Evolutionary conservation across 2,113 vertebrate species (phyloP).

Genomic region (Zosterops pallidus): DNA sequence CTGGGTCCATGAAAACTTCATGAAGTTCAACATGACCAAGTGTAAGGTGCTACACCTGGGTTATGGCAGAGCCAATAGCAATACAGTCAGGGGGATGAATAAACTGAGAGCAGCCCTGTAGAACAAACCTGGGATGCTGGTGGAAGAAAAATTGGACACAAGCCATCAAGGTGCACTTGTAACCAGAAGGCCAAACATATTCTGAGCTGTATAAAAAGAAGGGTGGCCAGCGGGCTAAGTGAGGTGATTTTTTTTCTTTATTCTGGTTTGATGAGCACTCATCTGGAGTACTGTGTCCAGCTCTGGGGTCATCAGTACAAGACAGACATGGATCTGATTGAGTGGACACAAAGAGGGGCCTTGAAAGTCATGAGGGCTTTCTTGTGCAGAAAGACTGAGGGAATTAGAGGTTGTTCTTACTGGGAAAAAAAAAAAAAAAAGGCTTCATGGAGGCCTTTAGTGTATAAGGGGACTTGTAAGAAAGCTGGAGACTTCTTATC

Average conservation of each 20-base stretch:
- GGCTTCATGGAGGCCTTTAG: neutral
- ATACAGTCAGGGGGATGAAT: neutral
- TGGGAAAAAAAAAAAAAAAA: neutral
- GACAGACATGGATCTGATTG: too few species aligned
- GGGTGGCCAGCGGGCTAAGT: rapidly evolving
- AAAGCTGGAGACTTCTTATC: neutral
- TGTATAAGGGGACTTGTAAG: neutral
- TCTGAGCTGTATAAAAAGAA: neutral
- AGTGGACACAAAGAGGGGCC: neutral
- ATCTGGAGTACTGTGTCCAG: neutral
- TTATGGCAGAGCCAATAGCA: neutral
- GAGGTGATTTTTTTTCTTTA: neutral
- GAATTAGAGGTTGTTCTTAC: neutral
- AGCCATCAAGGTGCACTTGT: neutral
- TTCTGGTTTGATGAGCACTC: neutral
- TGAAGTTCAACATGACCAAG: neutral
- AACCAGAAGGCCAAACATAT: neutral
- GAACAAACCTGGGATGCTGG: neutral
- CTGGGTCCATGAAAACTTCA: neutral
- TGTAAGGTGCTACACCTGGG: neutral
- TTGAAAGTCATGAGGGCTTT: neutral
- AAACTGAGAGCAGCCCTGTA: neutral
- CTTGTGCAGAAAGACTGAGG: neutral
- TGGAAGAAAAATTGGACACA: neutral
- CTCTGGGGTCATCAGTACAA: neutral